These are phyloP conservation scores for Falcunculus frontatus DNA, from an alignment of 2,113 vertebrate species.

Conservation along the genomic window DNA sequence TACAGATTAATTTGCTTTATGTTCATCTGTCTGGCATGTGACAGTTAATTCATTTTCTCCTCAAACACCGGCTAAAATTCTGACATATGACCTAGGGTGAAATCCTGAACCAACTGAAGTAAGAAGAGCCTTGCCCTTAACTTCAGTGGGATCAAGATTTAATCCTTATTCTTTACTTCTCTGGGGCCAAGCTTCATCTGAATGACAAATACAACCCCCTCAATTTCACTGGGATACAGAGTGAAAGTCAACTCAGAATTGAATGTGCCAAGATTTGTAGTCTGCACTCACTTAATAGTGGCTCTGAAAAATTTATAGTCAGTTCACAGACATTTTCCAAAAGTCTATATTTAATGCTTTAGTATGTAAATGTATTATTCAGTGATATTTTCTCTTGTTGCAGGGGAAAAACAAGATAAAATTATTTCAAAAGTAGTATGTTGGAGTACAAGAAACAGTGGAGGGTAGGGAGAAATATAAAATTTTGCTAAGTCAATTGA, in stretches of 20 bases:
- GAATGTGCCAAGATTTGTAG: background rate
- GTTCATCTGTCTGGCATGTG: constrained; percentile 61
- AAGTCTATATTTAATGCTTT: background rate
- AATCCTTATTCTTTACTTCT: background rate
- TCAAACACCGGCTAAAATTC: constrained; percentile 42
- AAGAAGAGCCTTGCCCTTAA: background rate
- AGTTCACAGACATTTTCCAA: background rate
- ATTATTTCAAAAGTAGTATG: background rate
- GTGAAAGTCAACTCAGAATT: background rate
- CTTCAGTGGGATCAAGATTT: background rate
- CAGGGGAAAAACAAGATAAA: background rate
- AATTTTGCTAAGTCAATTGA: background rate
- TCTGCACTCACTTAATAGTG: background rate
- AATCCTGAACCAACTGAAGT: background rate
- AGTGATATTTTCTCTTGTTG: background rate
- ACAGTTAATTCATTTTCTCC: constrained; percentile 69
- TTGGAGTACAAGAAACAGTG: background rate
- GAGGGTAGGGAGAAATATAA: background rate
- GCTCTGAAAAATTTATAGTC: background rate
- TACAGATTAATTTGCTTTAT: constrained; percentile 61
- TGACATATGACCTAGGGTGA: constrained; percentile 5
- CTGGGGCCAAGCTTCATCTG: background rate
- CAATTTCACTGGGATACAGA: background rate
- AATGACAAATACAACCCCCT: background rate
- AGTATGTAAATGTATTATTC: background rate